phyloP scores from a whole-genome alignment of 2,888 invertebrate species.

The Cantharis lateralis region DNA sequence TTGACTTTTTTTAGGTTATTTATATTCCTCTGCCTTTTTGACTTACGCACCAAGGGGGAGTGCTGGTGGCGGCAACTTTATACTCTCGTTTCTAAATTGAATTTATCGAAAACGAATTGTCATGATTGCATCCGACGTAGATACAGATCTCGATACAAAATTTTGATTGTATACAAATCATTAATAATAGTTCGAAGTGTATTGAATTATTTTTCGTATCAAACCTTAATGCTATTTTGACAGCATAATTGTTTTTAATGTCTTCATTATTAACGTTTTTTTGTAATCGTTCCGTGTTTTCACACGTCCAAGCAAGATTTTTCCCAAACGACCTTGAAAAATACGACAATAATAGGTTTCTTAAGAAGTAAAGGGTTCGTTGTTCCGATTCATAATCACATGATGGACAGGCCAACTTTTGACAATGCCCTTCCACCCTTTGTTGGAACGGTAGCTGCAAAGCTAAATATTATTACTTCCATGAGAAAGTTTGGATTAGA shows the following conservation, averaged over 20 bases:
- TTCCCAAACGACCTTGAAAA: slow-evolving; percentile 9
- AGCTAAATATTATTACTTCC: slow-evolving; percentile 26
- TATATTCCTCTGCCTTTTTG: not conserved
- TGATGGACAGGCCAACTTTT: slow-evolving; percentile 23
- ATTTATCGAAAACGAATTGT: slow-evolving; percentile 17
- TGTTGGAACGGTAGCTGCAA: slow-evolving; percentile 6
- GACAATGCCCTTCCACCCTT: slow-evolving; percentile 14
- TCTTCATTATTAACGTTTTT: not conserved
- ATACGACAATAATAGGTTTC: slow-evolving; percentile 15
- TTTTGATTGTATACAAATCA: slow-evolving; percentile 15
- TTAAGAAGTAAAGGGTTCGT: slow-evolving; percentile 22
- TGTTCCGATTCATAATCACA: slow-evolving; percentile 23
- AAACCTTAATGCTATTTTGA: slow-evolving; percentile 13
- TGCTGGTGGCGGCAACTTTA: not conserved
- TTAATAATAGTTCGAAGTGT: slow-evolving; percentile 13
- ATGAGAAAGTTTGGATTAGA: slow-evolving; percentile 24
- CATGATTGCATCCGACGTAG: slow-evolving; percentile 17
- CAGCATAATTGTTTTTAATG: slow-evolving; percentile 9
- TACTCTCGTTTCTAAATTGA: slow-evolving; percentile 23
- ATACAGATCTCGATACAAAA: slow-evolving; percentile 13
- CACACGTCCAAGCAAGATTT: not conserved
- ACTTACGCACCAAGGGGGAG: not conserved
- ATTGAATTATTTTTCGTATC: slow-evolving; percentile 3
- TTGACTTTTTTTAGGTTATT: not conserved
- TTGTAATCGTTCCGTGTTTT: not conserved